Base-by-base conservation (phyloP, 2,888 invertebrate species). In the Anarsia innoxiella region DNA sequence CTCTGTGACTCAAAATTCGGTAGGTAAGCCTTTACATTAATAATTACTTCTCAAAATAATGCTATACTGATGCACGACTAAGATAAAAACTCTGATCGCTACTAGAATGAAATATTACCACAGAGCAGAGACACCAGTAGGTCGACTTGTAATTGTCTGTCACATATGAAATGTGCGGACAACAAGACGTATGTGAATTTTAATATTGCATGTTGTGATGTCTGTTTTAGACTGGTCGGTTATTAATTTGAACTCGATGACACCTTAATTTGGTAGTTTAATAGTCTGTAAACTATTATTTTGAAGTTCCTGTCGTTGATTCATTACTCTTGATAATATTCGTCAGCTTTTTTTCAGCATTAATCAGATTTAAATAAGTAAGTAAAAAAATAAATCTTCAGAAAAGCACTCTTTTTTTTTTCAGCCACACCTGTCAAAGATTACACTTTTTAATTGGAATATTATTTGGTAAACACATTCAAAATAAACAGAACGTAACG, bases 31-130 rank as follows among this genome's bases (percentile, higher is more conserved):
- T 67, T 61, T 62, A 80, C 73, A 79, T 82, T 82, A 80, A 82
- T 84, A 84, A 84, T 84, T 84, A 83, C 83, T 82, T 80, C 78
- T 80, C 83, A 82, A 82, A 80, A 84, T 84, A 84, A 80, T 80
- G 62, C 79, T 73, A 72, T 73, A 61, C 69, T 52, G 83, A 84
- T 84, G 59, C 83, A 84, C 83, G 83, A 84, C 62, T 51, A 3
- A n/a, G 83, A 83, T 83, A 41, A 82, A 70, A 42, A 42, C 49
- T 38, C 13, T 27, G 12, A 11, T 9, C 23, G 40, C 42, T 43
- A 40, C 42, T 29, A 40, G 36, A 35, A 34, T 40, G 31, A 30
- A 28, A 26, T 25, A 15, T 37, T 34, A 26, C 28, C 37, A 35
- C 37, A 41, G 41, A 10, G 16, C 30, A 35, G n/a, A 10, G 16